Evolutionary conservation across 2,113 vertebrate genomes (phyloP).

Genomic region (Siniperca knerii): DNA sequence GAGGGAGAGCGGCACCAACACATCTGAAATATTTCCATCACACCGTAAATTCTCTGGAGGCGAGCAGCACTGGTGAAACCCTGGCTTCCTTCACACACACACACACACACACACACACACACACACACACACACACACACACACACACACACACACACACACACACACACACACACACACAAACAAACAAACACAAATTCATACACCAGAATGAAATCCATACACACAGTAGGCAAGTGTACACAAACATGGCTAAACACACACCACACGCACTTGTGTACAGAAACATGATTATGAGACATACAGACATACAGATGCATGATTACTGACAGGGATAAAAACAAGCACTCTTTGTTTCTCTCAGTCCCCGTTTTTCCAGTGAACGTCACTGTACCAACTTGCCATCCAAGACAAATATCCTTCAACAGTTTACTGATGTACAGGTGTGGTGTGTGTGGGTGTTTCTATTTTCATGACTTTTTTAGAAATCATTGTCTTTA

Average conservation of each 20-base stretch:
- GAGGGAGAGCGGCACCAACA: constrained; percentile 40
- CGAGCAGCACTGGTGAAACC: constrained; percentile 20
- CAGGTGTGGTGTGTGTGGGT: neutral
- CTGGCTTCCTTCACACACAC: neutral
- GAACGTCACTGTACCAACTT: neutral
- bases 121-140: neutral
- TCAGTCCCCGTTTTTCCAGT: neutral
- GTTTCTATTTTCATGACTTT: neutral
- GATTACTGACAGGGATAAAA: neutral
- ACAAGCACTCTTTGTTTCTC: constrained; percentile 16
- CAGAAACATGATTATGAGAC: neutral
- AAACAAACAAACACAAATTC: neutral
- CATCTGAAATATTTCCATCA: constrained; percentile 60
- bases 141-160: neutral
- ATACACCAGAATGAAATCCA: too few species aligned
- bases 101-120: constrained; percentile 8
- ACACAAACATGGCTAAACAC: too few species aligned
- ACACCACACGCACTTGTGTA: neutral
- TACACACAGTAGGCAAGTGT: too few species aligned
- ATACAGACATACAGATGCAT: neutral
- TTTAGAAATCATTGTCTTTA: constrained; percentile 15
- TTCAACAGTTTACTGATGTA: neutral
- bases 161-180: too few species aligned
- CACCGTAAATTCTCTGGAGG: constrained; percentile 39
- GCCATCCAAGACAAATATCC: constrained; percentile 5